Percentiles rank a stretch among this genome's conserved stretches.
These are phyloP conservation scores for Hoplias malabaricus DNA, from an alignment of 2,113 vertebrate species.

Conservation along the genomic window DNA sequence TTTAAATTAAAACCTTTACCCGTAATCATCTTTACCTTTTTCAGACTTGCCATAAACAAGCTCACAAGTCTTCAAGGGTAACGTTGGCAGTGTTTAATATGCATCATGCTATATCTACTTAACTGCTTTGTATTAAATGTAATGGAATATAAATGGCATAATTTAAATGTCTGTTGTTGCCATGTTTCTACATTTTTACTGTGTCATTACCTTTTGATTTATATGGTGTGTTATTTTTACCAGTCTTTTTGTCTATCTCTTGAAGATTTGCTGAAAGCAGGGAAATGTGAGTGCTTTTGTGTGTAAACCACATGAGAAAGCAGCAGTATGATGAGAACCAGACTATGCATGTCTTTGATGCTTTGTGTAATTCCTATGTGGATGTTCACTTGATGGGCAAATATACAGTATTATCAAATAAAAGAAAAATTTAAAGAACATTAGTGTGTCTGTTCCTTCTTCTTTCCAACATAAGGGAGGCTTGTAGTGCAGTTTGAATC, in stretches of 20 bases:
- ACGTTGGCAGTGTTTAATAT: slow-evolving; percentile 63
- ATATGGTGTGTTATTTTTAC: slow-evolving; percentile 57
- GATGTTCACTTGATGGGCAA: slow-evolving; percentile 76
- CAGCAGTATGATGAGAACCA: slow-evolving; percentile 67
- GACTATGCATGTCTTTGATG: slow-evolving; percentile 83
- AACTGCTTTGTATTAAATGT: slow-evolving; percentile 64
- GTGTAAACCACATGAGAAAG: slow-evolving; percentile 65
- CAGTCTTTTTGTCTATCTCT: slow-evolving; percentile 62
- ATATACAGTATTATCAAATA: slow-evolving; percentile 90
- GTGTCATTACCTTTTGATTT: slow-evolving; percentile 56
- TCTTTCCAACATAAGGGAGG: neutral
- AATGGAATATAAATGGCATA: slow-evolving; percentile 70
- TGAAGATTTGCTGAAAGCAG: slow-evolving; percentile 57
- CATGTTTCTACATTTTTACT: slow-evolving; percentile 52
- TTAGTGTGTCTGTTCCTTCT: neutral
- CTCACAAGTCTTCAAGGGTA: slow-evolving; percentile 35
- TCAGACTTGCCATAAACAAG: slow-evolving; percentile 42
- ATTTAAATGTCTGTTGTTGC: slow-evolving; percentile 76
- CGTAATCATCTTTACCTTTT: slow-evolving; percentile 11
- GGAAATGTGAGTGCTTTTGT: slow-evolving; percentile 65
- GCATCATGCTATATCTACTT: slow-evolving; percentile 67
- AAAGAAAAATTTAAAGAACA: slow-evolving; percentile 60
- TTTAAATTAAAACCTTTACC: slow-evolving; percentile 45
- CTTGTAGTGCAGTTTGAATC: neutral
- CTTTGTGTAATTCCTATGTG: slow-evolving; percentile 81